Evolutionary conservation across 1,140 invertebrate genomes (phyloP).

Genomic region (Drosophila guanche): DNA sequence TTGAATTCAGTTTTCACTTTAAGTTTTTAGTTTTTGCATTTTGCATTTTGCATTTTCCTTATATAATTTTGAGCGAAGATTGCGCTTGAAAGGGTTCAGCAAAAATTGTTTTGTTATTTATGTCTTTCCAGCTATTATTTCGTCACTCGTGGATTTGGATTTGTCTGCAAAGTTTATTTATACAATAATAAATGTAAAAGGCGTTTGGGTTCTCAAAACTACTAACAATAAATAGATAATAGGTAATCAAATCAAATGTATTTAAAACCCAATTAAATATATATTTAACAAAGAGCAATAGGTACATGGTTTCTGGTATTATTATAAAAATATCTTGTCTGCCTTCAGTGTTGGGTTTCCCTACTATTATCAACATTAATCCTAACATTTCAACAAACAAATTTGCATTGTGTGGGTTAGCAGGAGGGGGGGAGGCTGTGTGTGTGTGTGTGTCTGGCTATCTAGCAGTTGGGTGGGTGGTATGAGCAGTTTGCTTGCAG

Average conservation of each 20-base stretch:
- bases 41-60: conserved; percentile 8
- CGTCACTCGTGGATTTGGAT: neutral
- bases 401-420: conserved; percentile 42
- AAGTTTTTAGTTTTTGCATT: conserved; percentile 25
- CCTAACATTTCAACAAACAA: conserved; percentile 74
- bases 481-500: conserved; percentile 26
- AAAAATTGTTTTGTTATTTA: conserved; percentile 18
- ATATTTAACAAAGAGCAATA: conserved; percentile 50
- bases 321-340: conserved; percentile 52
- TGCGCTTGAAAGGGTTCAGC: conserved; percentile 32
- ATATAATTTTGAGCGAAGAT: conserved; percentile 45
- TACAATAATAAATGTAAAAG: conserved; percentile 10
- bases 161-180: conserved; percentile 41
- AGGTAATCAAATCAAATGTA: conserved; percentile 1
- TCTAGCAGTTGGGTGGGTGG: conserved; percentile 39
- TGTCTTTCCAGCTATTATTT: conserved; percentile 8
- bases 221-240: conserved; percentile 48
- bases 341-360: conserved; percentile 18
- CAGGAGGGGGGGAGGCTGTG: conserved; percentile 2
- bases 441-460: conserved; percentile 1
- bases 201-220: conserved; percentile 25
- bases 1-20: conserved; percentile 9
- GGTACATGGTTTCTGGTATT: conserved; percentile 53
- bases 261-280: conserved; percentile 19
- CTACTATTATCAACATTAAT: conserved; percentile 47